Conservation (phyloP, 2,888 invertebrate genomes). For the Nineta flava region DNA sequence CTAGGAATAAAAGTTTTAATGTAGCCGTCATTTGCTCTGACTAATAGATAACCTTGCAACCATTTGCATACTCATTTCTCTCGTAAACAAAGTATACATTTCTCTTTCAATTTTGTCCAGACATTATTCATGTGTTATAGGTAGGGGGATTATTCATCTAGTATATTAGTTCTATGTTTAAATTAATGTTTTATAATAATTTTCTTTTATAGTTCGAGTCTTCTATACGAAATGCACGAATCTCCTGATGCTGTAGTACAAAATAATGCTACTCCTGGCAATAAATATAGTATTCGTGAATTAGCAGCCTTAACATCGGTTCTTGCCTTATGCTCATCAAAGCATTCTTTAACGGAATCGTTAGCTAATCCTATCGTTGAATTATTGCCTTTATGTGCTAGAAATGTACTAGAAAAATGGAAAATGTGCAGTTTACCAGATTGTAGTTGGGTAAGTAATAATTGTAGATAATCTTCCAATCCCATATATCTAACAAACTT, state of each 20-base stretch:
- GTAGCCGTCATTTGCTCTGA: no score
- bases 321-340: constrained; percentile 2
- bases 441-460: constrained; percentile 1
- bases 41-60: no score
- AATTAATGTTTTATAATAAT: no score
- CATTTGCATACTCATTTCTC: no score
- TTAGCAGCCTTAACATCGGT: constrained; percentile 3
- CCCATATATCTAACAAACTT: constrained; percentile 3
- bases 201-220: constrained; percentile 20
- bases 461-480: constrained; percentile 1
- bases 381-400: constrained; percentile 4
- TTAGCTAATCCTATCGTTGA: constrained; percentile 4
- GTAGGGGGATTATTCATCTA: no score
- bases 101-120: no score
- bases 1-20: no score
- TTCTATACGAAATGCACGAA: constrained; percentile 31
- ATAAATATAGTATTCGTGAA: constrained; percentile 4
- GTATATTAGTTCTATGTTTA: no score
- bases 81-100: no score
- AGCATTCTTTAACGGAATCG: constrained; percentile 3
- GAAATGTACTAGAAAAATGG: constrained; percentile 6
- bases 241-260: constrained; percentile 16
- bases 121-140: no score
- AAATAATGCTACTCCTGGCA: neutral
- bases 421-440: constrained; percentile 1